Evolutionary conservation across 2,113 vertebrate species (phyloP), one percentile per base, ranked within the genome.

Genomic region (Opisthocomus hoazin): DNA sequence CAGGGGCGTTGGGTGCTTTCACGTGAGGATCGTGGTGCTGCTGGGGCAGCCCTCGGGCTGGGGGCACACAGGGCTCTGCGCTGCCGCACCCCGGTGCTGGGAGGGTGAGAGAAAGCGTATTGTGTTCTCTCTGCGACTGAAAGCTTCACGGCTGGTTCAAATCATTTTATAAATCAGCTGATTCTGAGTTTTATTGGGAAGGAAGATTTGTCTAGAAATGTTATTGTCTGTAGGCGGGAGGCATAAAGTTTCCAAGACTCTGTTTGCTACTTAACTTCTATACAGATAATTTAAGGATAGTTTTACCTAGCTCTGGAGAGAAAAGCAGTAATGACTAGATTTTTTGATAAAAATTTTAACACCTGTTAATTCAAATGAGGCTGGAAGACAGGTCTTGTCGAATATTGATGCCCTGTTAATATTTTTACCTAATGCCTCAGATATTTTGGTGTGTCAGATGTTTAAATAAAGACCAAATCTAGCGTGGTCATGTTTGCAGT

Each of bases 41-140:
- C 79, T 0, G 3, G 76, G 54, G 39, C 66, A n/a, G 77, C 73
- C 56, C 68, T n/a, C 0, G 1, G 73, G 37, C 68, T 37, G 41
- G 61, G 74, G 37, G 36, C 34, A 3, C 6, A 4, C 2, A 7
- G 60, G 54, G 8, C 13, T 30, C 36, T 1, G 15, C 0, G 1
- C 56, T 54, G 20, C 45, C 0, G 0, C 37, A 9, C 17, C 57
- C 34, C 20, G 0, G 2, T 3, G 2, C 6, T 1, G 65, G 36
- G 4, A 48, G n/a, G 26, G 36, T 7, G 30, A 14, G 7, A 37
- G 36, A 20, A 5, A 57, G n/a, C 20, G 0, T 2, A 0, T 4
- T 0, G 0, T 24, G 23, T 8, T 54, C 11, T n/a, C 10, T 45
- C 22, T 23, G 45, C 1, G 0, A 3, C n/a, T 11, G 16, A 24